Evolutionary conservation across 2,797 vertebrate genomes (phyloP).

Genomic region (Sebastes melanostomus): DNA sequence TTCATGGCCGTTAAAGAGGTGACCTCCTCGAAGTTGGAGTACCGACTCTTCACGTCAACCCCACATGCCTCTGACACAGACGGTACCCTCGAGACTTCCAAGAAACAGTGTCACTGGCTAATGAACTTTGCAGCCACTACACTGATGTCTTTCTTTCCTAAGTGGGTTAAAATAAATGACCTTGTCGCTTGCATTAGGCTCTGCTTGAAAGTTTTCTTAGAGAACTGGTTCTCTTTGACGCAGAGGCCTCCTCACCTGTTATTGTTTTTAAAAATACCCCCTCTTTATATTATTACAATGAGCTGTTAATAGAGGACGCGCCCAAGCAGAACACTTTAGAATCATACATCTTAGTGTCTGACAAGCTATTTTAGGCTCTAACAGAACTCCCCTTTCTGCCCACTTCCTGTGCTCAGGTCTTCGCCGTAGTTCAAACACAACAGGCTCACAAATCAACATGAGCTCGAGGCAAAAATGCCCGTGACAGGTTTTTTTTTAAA

Average conservation of each 20-base stretch:
- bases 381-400: constrained; percentile 75
- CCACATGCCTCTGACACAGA: constrained; percentile 22
- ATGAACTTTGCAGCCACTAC: constrained; percentile 67
- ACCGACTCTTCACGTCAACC: constrained; percentile 36
- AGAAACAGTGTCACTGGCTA: constrained; percentile 61
- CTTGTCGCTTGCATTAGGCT: constrained; percentile 26
- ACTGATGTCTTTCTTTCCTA: constrained; percentile 57
- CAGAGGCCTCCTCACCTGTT: constrained; percentile 18
- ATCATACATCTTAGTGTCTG: constrained; percentile 25
- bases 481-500: neutral
- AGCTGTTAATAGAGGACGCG: constrained; percentile 27
- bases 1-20: constrained; percentile 59
- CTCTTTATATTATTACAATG: constrained; percentile 5
- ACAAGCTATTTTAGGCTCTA: constrained; percentile 60
- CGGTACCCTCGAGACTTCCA: constrained; percentile 45
- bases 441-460: neutral
- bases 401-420: constrained; percentile 71
- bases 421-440: constrained; percentile 27
- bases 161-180: constrained; percentile 57
- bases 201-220: neutral
- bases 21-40: constrained; percentile 49
- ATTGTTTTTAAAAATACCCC: constrained; percentile 37
- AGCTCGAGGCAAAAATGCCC: neutral
- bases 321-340: constrained; percentile 13
- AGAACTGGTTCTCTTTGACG: constrained; percentile 16